Evolutionary conservation across 2,888 invertebrate genomes (phyloP), one percentile per base, ranked within the genome.

Genomic region (Thereva unica): DNA sequence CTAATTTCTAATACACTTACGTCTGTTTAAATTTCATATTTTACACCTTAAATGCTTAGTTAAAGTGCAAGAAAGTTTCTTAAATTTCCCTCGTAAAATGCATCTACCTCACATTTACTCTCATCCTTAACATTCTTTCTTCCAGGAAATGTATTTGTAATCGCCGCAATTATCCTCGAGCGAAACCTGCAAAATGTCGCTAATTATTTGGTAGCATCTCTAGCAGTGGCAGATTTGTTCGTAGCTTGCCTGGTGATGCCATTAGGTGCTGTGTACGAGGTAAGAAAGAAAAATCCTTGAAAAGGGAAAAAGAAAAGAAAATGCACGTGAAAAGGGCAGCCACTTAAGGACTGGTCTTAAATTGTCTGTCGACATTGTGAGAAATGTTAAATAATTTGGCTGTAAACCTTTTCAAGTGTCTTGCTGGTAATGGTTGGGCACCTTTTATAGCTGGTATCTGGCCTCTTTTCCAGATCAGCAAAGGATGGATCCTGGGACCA

Each of bases 111-210:
- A 37, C 34, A 10, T 53, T 38, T 3, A 57, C n/a, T 35, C 4
- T 12, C 45, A 47, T 37, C 44, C 47, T 52, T 56, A 37, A 54
- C n/a, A 53, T 71, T 69, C 72, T 68, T 61, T 66, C 71, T 82
- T 81, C 4, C 85, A 92, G 95, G 96, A 72, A 97, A 97, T 82
- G 90, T 95, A 66, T 93, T 96, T 82, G 96, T 97, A 75, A 95
- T 96, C 82, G 91, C 93, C 40, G 95, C 96, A 69, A 93, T 97
- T 74, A 82, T 94, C 69, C 83, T 94, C 74, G 96, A 95, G 79
- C 84, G 91, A 72, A 91, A 92, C 78, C 84, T 95, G 68, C 92
- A 93, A 76, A 92, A 89, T 75, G 93, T 93, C 41, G 92, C 93
- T 68, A 95, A 95, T 83, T 94, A 95, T 82, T 83, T 96, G 76